phyloP scores from a whole-genome alignment of 2,113 vertebrate genomes.

The Tonatia bakeri region DNA sequence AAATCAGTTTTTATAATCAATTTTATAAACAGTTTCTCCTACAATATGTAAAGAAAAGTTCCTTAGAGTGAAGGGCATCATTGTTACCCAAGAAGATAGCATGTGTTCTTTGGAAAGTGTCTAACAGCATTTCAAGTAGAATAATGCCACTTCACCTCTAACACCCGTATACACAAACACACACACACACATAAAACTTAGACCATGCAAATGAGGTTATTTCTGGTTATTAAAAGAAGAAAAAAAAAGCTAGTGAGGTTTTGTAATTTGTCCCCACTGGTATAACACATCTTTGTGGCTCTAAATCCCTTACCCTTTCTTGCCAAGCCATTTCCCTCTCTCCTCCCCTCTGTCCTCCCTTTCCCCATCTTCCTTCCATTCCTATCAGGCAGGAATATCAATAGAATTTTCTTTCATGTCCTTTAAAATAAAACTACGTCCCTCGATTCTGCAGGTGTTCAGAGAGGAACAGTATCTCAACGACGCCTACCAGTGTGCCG shows the following conservation, averaged over 20 bases:
- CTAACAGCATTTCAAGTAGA: slow-evolving; percentile 12
- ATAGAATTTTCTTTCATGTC: background rate
- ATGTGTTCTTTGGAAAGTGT: background rate
- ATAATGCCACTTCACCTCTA: background rate
- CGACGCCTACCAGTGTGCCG: slow-evolving; percentile 89
- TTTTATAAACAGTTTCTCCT: background rate
- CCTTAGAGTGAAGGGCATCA: background rate
- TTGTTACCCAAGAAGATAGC: background rate
- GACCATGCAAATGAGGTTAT: background rate
- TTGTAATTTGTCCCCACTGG: background rate
- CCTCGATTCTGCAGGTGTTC: slow-evolving; percentile 83
- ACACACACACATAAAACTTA: background rate
- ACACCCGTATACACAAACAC: too few species aligned
- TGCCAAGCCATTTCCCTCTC: background rate
- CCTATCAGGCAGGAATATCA: background rate
- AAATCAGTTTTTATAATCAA: background rate
- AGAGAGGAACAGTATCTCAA: slow-evolving; percentile 86
- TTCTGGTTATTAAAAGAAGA: background rate
- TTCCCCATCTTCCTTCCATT: background rate
- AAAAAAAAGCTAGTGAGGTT: background rate
- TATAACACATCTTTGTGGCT: background rate
- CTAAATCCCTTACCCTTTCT: background rate
- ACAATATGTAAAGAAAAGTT: background rate
- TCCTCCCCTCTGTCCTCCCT: background rate
- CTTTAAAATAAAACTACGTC: background rate